Evolutionary conservation across 2,113 vertebrate genomes (phyloP), one percentile per base, ranked within the genome.

Genomic region (Mormyrus lacerda): DNA sequence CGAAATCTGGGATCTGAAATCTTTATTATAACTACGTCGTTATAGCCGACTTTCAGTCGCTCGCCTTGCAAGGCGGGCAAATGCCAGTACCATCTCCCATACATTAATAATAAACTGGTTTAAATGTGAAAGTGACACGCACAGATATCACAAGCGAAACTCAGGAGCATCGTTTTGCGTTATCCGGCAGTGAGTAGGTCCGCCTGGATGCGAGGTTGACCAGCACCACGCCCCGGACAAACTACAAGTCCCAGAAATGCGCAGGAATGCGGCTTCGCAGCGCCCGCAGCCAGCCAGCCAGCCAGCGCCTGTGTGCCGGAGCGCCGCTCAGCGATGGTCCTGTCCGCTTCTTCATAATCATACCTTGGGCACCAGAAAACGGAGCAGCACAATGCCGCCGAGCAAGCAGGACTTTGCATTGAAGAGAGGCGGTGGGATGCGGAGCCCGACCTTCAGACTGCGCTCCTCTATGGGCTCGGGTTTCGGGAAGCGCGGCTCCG

Each of bases 401-500:
- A 91, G 93, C 15, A 92, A 91, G 88, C 92, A 91, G 90, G 94
- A 95, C 45, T 53, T 85, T 90, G 92, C 50, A 5, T 9, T 58
- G 76, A 94, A 93, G 0, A 58, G 92, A 87, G 17, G 51, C 88
- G 91, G 88, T 24, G 93, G 87, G 5, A 44, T 85, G 4, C 92
- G 92, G 17, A 91, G 91, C 88, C 35, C 4, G 31, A 85, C 91
- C 65, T 90, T 94, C 19, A 88, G 93, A 0, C 93, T 94, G 4
- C 92, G 94, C 88, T 85, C 90, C 0, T 69, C 93, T 3, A 88
- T 90, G 58, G 93, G 27, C 73, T 86, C 93, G 13, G 88, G 89
- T 48, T 93, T 94, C 0, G 90, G 79, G 9, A 94, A 95, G 88
- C 90, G 95, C 61, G 90, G 93, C 91, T 90, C 96, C 9, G 92